Evolutionary conservation across 1,140 invertebrate genomes (phyloP).

Genomic region (Drosophila kepulauana): DNA sequence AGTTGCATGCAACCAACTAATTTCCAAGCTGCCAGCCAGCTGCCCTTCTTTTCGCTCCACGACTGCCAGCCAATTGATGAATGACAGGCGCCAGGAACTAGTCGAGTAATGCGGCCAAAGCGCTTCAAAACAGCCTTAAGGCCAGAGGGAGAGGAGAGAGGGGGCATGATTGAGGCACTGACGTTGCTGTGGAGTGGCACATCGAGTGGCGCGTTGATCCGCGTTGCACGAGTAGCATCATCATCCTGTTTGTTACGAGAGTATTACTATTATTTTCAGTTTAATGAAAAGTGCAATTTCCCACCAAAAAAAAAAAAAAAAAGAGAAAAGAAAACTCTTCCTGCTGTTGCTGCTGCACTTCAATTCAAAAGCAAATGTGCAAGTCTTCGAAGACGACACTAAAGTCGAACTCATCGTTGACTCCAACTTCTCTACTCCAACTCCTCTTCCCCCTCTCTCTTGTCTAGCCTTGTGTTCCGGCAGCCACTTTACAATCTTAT

Average conservation of each 20-base stretch:
- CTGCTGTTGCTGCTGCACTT: constrained; percentile 34
- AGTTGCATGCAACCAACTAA: constrained; percentile 73
- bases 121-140: constrained; percentile 47
- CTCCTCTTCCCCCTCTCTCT: constrained; percentile 2
- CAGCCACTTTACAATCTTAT: constrained; percentile 76
- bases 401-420: constrained; percentile 30
- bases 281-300: constrained; percentile 81
- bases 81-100: constrained; percentile 48
- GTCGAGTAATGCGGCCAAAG: constrained; percentile 46
- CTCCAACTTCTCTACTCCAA: constrained; percentile 34
- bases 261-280: constrained; percentile 60
- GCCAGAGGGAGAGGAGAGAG: not conserved
- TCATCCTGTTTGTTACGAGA: constrained; percentile 47
- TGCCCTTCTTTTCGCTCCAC: constrained; percentile 3
- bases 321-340: not conserved
- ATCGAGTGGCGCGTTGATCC: constrained; percentile 25
- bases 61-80: constrained; percentile 58
- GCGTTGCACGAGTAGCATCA: constrained; percentile 25
- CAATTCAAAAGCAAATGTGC: constrained; percentile 69
- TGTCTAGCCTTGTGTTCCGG: constrained; percentile 23
- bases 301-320: not conserved
- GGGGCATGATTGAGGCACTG: not conserved
- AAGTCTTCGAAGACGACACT: constrained; percentile 53
- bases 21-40: constrained; percentile 50
- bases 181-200: constrained; percentile 3